Percentiles rank a stretch among this genome's conserved stretches.
Conservation (phyloP, 2,113 vertebrate species). For the Antennarius striatus region DNA sequence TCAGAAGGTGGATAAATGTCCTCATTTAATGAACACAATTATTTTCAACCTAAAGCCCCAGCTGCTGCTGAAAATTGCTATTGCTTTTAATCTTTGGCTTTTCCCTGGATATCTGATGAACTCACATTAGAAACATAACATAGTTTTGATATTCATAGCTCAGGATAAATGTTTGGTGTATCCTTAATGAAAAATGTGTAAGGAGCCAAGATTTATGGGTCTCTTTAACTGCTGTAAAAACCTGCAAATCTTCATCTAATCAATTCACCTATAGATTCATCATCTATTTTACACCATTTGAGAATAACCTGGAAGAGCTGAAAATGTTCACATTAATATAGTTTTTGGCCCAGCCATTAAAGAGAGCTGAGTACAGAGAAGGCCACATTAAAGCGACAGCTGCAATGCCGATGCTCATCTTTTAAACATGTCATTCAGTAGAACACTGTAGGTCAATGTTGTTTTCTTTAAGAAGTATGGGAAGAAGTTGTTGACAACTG, state of each 20-base stretch:
- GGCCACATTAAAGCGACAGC: background rate
- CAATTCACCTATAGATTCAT: background rate
- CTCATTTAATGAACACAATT: conserved; percentile 39
- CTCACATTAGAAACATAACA: background rate
- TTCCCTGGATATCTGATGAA: background rate
- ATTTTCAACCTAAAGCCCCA: conserved; percentile 18
- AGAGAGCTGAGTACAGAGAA: background rate
- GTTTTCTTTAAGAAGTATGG: no score
- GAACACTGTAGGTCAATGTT: no score
- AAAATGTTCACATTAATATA: background rate
- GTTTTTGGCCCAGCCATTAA: background rate
- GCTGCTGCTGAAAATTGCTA: background rate
- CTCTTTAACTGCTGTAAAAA: background rate
- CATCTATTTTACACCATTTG: background rate
- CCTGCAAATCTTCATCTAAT: background rate
- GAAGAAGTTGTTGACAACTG: no score
- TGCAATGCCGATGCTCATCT: no score
- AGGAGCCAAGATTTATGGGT: background rate
- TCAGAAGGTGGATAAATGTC: conserved; percentile 25
- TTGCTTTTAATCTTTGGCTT: conserved; percentile 7
- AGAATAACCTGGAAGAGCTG: background rate
- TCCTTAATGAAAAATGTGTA: background rate
- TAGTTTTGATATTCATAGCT: background rate
- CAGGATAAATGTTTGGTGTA: background rate
- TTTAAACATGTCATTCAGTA: no score